Conservation (phyloP, 2,113 vertebrate species). For the Python bivittatus region DNA sequence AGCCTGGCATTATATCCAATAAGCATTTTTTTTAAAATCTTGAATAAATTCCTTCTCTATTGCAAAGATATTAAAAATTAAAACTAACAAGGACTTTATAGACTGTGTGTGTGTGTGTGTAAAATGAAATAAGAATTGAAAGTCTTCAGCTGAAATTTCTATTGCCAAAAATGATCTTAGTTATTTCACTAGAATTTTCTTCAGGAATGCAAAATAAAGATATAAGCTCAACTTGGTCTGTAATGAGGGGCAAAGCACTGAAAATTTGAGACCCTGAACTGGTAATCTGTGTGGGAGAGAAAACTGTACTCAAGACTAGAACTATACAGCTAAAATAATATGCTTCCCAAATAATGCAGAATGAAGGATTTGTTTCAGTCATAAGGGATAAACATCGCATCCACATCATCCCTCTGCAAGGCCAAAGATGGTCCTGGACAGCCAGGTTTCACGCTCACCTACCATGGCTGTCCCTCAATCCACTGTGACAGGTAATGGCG, state of each 20-base stretch:
- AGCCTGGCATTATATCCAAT: too few relatives aligned
- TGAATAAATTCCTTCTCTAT: too few relatives aligned
- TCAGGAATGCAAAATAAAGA: background rate
- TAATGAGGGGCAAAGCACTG: background rate
- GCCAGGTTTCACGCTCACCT: constrained; percentile 35
- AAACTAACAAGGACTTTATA: too few relatives aligned
- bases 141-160: background rate
- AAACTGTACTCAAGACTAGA: background rate
- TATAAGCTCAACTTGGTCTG: background rate
- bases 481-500: constrained; percentile 96
- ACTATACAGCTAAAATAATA: background rate
- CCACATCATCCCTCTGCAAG: background rate
- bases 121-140: too few relatives aligned
- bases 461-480: constrained; percentile 96
- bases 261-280: background rate
- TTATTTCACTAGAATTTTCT: background rate
- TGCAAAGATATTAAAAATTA: too few relatives aligned
- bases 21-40: too few relatives aligned
- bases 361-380: background rate
- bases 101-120: too few relatives aligned
- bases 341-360: background rate
- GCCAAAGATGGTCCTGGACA: background rate
- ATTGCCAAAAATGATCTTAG: background rate
- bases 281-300: background rate
- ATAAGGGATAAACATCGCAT: background rate